Conservation (phyloP, 2,113 vertebrate genomes). For the Sakesphorus luctuosus region DNA sequence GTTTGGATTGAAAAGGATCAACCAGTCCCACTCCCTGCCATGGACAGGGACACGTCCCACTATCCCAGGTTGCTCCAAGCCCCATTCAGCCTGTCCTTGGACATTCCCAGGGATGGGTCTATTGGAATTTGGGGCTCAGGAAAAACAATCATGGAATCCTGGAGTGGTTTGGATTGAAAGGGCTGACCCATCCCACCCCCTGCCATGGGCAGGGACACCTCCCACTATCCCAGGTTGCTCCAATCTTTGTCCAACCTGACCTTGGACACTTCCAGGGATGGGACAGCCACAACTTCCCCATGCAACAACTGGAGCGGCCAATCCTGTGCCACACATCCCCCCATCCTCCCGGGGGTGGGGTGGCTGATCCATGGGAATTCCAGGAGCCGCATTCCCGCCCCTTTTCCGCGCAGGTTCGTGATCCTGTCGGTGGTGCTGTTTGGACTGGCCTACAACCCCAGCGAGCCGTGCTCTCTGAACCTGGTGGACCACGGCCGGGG, state of each 20-base stretch:
- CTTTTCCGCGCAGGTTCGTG: slow-evolving; percentile 86
- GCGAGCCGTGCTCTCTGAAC: slow-evolving; percentile 92
- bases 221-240: not conserved
- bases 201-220: not conserved
- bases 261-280: not conserved
- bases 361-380: too few species aligned
- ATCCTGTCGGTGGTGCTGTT: slow-evolving; percentile 98
- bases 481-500: slow-evolving; percentile 97
- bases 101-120: not conserved
- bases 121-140: not conserved
- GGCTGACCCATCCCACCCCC: not conserved
- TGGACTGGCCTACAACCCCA: slow-evolving; percentile 90
- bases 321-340: not conserved
- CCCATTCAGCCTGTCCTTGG: too few species aligned
- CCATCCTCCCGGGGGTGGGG: too few species aligned
- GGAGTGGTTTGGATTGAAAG: not conserved
- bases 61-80: not conserved
- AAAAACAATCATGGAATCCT: not conserved
- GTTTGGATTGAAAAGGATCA: not conserved
- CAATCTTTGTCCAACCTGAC: not conserved
- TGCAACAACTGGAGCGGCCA: not conserved
- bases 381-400: not conserved
- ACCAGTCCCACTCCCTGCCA: too few species aligned
- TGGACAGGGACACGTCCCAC: not conserved
- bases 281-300: not conserved